Evolutionary conservation across 2,888 invertebrate species (phyloP).

Genomic region (Stenurella melanura): DNA sequence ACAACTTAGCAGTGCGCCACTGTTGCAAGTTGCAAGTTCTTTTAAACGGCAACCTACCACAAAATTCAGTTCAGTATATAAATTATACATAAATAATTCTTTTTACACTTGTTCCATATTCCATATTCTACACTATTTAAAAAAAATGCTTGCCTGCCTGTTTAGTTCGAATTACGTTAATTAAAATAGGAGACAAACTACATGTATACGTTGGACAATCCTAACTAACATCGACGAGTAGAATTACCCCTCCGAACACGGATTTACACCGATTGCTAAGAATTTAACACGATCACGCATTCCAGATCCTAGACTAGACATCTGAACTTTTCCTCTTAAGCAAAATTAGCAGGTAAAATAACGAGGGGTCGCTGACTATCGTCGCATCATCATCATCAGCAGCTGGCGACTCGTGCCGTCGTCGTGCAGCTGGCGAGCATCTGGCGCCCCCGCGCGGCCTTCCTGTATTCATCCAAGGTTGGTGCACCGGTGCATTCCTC

Average conservation of each 20-base stretch:
- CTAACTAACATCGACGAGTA: background rate
- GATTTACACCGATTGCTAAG: background rate
- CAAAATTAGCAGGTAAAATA: background rate
- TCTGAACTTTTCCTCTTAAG: background rate
- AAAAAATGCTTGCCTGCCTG: no score
- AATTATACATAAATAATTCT: no score
- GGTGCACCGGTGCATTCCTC: conserved; percentile 12
- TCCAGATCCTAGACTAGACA: background rate
- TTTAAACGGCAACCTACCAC: no score
- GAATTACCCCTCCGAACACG: background rate
- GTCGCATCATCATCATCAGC: conserved; percentile 31
- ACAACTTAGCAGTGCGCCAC: no score
- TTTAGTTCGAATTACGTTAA: no score
- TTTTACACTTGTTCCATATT: no score
- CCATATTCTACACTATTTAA: no score
- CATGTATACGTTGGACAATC: background rate
- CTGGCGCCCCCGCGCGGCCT: conserved; percentile 48
- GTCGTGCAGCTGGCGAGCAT: conserved; percentile 50
- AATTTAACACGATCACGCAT: background rate
- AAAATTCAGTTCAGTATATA: no score
- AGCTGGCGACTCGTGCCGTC: conserved; percentile 37
- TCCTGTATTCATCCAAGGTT: conserved; percentile 28
- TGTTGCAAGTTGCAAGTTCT: no score
- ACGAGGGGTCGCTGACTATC: conserved; percentile 4
- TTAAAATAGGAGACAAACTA: no score